Evolutionary conservation across 1,140 invertebrate species (phyloP).

Genomic region (Brachionus sp.): DNA sequence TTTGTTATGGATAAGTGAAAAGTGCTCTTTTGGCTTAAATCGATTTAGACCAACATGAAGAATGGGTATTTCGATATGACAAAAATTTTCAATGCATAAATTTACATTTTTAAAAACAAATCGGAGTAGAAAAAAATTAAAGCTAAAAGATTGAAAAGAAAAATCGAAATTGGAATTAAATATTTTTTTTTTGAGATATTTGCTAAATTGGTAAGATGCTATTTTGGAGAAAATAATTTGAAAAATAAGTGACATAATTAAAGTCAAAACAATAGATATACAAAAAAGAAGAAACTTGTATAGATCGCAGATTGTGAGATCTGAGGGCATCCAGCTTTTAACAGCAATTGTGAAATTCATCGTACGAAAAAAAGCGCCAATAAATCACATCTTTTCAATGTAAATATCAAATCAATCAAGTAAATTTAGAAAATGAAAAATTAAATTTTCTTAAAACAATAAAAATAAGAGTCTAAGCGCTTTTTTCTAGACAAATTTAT

Average conservation of each 20-base stretch:
- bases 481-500: background rate
- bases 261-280: background rate
- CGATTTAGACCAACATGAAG: background rate
- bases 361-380: background rate
- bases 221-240: background rate
- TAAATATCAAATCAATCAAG: background rate
- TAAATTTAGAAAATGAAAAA: background rate
- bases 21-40: background rate
- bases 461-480: background rate
- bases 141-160: background rate
- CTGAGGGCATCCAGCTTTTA: background rate
- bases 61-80: background rate
- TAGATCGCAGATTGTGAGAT: background rate
- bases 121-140: background rate
- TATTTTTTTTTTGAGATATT: background rate
- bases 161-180: background rate
- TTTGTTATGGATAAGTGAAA: background rate
- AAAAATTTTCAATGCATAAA: background rate
- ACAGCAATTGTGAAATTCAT: background rate
- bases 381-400: background rate
- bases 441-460: background rate
- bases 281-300: background rate
- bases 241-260: background rate
- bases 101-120: background rate
- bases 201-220: background rate